Conservation (phyloP, 1,140 invertebrate genomes). For the Ridgeia piscesae region DNA sequence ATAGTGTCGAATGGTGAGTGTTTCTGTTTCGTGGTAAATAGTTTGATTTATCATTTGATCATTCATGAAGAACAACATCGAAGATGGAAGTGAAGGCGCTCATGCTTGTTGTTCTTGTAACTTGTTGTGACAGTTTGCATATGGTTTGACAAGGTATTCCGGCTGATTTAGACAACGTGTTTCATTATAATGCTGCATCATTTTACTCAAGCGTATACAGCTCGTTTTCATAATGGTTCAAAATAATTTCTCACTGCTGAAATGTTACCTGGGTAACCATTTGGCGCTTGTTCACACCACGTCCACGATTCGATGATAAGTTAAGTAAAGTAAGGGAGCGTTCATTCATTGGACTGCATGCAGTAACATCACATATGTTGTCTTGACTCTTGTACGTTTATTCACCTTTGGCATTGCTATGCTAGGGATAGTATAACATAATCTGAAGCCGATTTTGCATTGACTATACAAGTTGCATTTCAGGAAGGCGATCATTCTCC, state of each 20-base stretch:
- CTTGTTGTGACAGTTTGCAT: not conserved
- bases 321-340: not conserved
- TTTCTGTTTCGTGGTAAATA: not conserved
- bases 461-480: not conserved
- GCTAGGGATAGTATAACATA: no score
- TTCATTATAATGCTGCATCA: not conserved
- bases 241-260: not conserved
- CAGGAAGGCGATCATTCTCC: not conserved
- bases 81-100: not conserved
- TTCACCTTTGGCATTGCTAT: no score
- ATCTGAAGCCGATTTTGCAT: not conserved
- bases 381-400: not conserved
- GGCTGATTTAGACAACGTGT: not conserved
- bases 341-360: not conserved
- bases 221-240: not conserved
- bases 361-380: no score
- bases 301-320: not conserved
- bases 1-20: not conserved
- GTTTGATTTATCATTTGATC: not conserved
- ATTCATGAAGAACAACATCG: not conserved
- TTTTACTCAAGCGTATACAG: no score
- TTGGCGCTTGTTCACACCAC: not conserved
- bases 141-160: not conserved
- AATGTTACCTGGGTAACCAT: not conserved
- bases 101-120: not conserved